Evolutionary conservation across 2,888 invertebrate species (phyloP).

Genomic region (Tanytarsus gracilentus): DNA sequence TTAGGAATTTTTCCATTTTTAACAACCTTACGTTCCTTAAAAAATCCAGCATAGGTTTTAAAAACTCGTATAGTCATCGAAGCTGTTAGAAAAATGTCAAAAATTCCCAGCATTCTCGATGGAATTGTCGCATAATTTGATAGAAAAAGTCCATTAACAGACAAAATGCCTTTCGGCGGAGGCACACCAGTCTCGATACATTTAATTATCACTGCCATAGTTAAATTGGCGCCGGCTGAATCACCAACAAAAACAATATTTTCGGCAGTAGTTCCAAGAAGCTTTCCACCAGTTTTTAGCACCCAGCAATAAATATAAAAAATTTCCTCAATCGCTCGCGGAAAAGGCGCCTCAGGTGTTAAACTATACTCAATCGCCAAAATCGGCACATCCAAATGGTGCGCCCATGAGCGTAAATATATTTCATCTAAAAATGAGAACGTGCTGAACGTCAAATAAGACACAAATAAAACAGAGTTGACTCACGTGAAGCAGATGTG

Average conservation of each 20-base stretch:
- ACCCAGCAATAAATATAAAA: slow-evolving; percentile 94
- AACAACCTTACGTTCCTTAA: background rate
- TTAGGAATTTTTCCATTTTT: slow-evolving; percentile 37
- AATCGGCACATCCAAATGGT: slow-evolving; percentile 74
- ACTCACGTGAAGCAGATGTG: slow-evolving; percentile 43
- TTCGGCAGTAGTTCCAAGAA: slow-evolving; percentile 64
- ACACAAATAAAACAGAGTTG: background rate
- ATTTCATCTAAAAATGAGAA: slow-evolving; percentile 78
- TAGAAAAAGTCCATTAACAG: slow-evolving; percentile 82
- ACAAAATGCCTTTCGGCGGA: slow-evolving; percentile 76
- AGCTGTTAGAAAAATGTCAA: slow-evolving; percentile 94
- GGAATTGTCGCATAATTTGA: slow-evolving; percentile 88
- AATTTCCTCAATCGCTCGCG: slow-evolving; percentile 88
- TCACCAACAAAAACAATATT: slow-evolving; percentile 72
- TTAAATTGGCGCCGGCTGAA: slow-evolving; percentile 92
- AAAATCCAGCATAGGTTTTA: slow-evolving; percentile 50
- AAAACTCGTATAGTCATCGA: too few species aligned
- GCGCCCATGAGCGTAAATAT: slow-evolving; percentile 89
- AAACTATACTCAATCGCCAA: slow-evolving; percentile 93
- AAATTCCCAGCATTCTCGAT: slow-evolving; percentile 77
- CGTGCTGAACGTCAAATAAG: too few species aligned
- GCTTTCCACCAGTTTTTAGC: slow-evolving; percentile 62
- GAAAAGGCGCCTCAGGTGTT: slow-evolving; percentile 91
- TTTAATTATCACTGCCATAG: slow-evolving; percentile 67
- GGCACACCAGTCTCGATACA: slow-evolving; percentile 68